Evolutionary conservation across 2,797 vertebrate genomes (phyloP).

Genomic region (Echeneis naucrates): DNA sequence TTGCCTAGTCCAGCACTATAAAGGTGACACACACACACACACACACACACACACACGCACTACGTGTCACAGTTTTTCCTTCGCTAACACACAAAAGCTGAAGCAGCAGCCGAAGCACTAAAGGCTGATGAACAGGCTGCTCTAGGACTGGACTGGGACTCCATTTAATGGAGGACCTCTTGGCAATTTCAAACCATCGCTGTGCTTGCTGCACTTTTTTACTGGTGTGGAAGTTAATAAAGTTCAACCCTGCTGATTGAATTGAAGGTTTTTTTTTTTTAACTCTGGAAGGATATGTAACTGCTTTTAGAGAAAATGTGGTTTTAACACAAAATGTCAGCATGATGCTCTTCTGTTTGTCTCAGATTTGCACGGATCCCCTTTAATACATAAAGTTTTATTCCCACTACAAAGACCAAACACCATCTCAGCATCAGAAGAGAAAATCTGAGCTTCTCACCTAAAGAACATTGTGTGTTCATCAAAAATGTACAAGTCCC

Average conservation of each 20-base stretch:
- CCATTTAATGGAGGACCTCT: conserved; percentile 67
- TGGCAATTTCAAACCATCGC: conserved; percentile 66
- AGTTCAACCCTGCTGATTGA: conserved; percentile 56
- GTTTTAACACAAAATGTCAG: conserved; percentile 17
- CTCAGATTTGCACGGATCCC: conserved; percentile 3
- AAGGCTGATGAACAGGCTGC: conserved; percentile 64
- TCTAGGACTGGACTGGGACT: conserved; percentile 64
- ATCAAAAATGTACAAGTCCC: no score
- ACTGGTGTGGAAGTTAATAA: conserved; percentile 52
- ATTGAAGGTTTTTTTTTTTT: conserved; percentile 30
- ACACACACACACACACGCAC: conserved; percentile 21
- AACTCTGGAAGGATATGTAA: not conserved
- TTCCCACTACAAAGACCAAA: no score
- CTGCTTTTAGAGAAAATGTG: conserved; percentile 18
- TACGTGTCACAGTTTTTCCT: conserved; percentile 18
- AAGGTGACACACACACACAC: conserved; percentile 11
- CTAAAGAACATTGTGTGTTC: no score
- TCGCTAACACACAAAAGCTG: conserved; percentile 28
- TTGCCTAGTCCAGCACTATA: not conserved
- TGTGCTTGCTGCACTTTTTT: conserved; percentile 59
- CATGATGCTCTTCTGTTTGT: not conserved
- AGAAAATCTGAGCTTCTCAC: no score
- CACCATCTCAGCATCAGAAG: no score
- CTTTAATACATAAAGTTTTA: no score
- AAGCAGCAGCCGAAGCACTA: conserved; percentile 42